phyloP scores from a whole-genome alignment of 2,888 invertebrate genomes.

The Drosophila conformis region DNA sequence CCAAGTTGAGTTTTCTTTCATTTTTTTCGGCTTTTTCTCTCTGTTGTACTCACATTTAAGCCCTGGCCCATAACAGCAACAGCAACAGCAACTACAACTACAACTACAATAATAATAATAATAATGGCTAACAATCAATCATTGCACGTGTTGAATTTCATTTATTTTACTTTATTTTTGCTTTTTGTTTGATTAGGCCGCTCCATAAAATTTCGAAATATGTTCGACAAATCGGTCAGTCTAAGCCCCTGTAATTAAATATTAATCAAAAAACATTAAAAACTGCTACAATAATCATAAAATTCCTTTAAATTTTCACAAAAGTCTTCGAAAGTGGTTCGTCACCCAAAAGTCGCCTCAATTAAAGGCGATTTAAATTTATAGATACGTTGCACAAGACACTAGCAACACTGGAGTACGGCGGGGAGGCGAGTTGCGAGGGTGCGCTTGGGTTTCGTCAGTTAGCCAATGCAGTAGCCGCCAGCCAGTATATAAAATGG shows the following conservation, averaged over 20 bases:
- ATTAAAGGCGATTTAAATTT: conserved; percentile 78
- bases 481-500: conserved; percentile 62
- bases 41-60: conserved; percentile 20
- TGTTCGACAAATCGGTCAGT: conserved; percentile 50
- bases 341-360: conserved; percentile 75
- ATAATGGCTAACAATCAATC: conserved; percentile 73
- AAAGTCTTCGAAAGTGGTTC: conserved; percentile 33
- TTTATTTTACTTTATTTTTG: conserved; percentile 20
- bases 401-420: neutral
- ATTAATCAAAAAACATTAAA: conserved; percentile 54
- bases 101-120: conserved; percentile 23
- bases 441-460: conserved; percentile 1
- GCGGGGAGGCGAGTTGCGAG: neutral
- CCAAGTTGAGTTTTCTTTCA: conserved; percentile 24
- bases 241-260: conserved; percentile 58
- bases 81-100: conserved; percentile 2
- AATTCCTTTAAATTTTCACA: conserved; percentile 43
- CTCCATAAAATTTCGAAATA: conserved; percentile 16
- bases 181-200: conserved; percentile 54
- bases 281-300: conserved; percentile 17
- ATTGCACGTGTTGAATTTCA: conserved; percentile 63
- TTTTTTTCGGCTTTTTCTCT: neutral
- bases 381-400: conserved; percentile 67
- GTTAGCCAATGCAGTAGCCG: conserved; percentile 57
- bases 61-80: conserved; percentile 28